Conservation (phyloP, 2,888 invertebrate genomes). For the Caenorhabditis sp. region DNA sequence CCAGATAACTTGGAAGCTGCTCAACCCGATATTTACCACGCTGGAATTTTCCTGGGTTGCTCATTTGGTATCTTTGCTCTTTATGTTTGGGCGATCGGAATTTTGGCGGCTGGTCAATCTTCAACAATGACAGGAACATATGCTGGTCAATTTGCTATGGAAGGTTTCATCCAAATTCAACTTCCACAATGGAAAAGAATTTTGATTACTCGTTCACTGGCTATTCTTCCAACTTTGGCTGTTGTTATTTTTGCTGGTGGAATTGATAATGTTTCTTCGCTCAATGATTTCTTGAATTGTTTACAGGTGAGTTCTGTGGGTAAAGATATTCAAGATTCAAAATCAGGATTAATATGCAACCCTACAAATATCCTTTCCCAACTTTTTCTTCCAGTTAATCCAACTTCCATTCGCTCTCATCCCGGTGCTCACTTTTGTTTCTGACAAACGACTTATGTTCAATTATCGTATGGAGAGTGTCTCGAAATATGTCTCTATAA, state of each 20-base stretch:
- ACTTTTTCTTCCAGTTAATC: constrained; percentile 81
- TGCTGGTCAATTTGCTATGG: constrained; percentile 75
- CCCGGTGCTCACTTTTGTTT: constrained; percentile 82
- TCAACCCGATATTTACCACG: constrained; percentile 64
- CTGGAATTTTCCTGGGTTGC: constrained; percentile 73
- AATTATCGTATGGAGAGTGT: constrained; percentile 81
- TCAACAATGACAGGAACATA: constrained; percentile 75
- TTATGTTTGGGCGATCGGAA: constrained; percentile 76
- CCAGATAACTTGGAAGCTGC: constrained; percentile 51
- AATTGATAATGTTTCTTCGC: constrained; percentile 71
- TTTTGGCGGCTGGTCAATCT: constrained; percentile 74
- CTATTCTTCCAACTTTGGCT: constrained; percentile 77
- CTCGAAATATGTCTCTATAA: constrained; percentile 10
- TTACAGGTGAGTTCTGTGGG: constrained; percentile 74
- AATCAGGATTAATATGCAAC: too few species aligned
- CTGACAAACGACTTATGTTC: constrained; percentile 82
- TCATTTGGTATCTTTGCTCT: constrained; percentile 74
- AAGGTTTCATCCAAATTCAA: constrained; percentile 83
- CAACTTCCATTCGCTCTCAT: constrained; percentile 78
- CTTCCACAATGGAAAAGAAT: constrained; percentile 88
- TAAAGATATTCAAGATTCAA: too few species aligned
- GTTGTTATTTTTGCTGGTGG: constrained; percentile 71
- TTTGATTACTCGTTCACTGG: constrained; percentile 81
- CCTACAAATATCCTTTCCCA: too few species aligned
- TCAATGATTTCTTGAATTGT: constrained; percentile 87